Evolutionary conservation across 2,888 invertebrate genomes (phyloP).

Genomic region (Acrocera orbiculus): DNA sequence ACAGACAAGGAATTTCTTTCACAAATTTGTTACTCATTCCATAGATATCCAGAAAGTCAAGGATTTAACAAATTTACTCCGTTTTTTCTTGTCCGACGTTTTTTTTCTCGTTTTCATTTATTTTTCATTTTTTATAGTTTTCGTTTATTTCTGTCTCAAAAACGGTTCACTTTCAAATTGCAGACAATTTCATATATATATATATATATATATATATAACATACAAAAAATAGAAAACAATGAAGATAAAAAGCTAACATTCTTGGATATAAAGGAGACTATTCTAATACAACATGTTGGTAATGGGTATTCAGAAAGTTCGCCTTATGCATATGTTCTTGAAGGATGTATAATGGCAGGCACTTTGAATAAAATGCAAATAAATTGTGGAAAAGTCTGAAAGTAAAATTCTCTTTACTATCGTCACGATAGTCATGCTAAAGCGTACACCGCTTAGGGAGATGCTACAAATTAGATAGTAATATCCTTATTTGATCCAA

Average conservation of each 20-base stretch:
- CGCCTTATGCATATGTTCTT: constrained; percentile 8
- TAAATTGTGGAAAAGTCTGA: constrained; percentile 8
- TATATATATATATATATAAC: no score
- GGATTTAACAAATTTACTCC: no score
- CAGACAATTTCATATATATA: constrained; percentile 3
- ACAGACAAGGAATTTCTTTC: not conserved
- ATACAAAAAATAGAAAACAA: not conserved
- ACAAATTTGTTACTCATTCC: constrained; percentile 6
- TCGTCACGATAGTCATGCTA: no score
- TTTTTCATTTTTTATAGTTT: constrained; percentile 1
- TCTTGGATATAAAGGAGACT: no score
- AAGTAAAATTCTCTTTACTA: constrained; percentile 1
- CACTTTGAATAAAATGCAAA: constrained; percentile 12
- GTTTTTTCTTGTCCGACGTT: no score
- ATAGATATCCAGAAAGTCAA: no score
- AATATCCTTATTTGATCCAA: no score
- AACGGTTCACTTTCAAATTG: constrained; percentile 5
- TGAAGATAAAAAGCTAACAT: not conserved
- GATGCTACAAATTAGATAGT: no score
- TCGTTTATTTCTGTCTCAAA: not conserved
- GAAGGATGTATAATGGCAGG: constrained; percentile 3
- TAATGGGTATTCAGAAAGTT: constrained; percentile 6
- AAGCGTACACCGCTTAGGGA: no score
- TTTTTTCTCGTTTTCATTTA: no score
- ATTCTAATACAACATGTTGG: constrained; percentile 6